Percentiles rank a stretch among this genome's conserved stretches.
Conservation (phyloP, 2,113 vertebrate genomes). For the Conger conger region DNA sequence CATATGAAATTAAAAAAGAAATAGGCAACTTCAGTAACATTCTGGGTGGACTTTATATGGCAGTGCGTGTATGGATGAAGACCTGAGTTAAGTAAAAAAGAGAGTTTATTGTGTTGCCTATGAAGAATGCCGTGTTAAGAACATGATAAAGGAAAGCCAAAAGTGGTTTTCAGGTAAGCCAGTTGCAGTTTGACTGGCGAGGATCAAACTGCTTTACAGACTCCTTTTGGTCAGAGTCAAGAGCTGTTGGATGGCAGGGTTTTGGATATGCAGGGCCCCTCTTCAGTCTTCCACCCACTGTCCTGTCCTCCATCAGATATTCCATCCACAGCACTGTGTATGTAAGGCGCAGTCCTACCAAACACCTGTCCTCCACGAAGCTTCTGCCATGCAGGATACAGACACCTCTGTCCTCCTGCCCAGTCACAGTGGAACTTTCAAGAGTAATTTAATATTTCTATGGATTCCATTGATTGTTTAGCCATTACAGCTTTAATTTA, state of each 20-base stretch:
- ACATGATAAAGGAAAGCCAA: too few relatives aligned
- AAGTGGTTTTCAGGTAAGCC: too few relatives aligned
- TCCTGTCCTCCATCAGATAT: not conserved
- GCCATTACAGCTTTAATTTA: not conserved
- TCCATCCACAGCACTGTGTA: not conserved
- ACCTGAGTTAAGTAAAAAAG: too few relatives aligned
- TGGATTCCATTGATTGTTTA: not conserved
- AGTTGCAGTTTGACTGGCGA: too few relatives aligned
- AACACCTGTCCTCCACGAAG: not conserved
- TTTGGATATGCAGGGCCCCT: not conserved
- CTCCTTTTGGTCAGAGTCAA: not conserved
- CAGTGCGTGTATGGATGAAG: not conserved
- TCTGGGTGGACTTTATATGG: not conserved
- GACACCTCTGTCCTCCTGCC: not conserved
- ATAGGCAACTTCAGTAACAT: not conserved
- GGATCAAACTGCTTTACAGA: not conserved
- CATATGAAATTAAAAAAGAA: not conserved
- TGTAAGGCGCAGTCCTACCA: not conserved
- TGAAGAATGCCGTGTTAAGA: too few relatives aligned
- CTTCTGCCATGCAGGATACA: not conserved
- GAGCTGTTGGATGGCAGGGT: not conserved
- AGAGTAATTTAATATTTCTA: not conserved
- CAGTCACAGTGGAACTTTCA: not conserved
- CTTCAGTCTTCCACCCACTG: not conserved
- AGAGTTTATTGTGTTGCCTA: too few relatives aligned